Evolutionary conservation across 2,113 vertebrate genomes (phyloP), one percentile per base, ranked within the genome.

Genomic region (Eptatretus burgeri): DNA sequence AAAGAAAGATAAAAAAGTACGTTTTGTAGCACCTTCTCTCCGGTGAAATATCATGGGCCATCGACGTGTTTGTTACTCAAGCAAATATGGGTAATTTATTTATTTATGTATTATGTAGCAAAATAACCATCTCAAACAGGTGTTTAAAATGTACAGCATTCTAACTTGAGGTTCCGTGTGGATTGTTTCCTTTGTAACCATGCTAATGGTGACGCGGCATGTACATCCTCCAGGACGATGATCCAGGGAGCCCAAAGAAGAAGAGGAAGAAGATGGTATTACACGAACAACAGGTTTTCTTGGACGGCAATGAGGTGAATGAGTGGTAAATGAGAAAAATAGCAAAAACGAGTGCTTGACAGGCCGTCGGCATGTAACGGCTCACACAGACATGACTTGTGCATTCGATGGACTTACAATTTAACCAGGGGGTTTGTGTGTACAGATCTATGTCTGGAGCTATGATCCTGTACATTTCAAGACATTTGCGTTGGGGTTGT

Each of bases 391-490:
- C 27, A 41, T 41, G 27, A 41, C 27, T 3, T 41, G 27, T 41
- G 27, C 27, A 41, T 41, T 41, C 7, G 27, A 63, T 18, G 13
- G 12, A 14, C 52, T 7, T 5, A 20, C 14, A 14, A 65, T 13
- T 14, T 18, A 13, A 49, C 51, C 51, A 14, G 10, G 52, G 7
- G 51, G 50, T 16, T 50, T 65, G 49, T 62, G 12, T 56, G 51
- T 77, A 12, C 66, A 98, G 91, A 86, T 98, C 2, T 98, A 79
- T 13, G 84, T 95, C 65, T 98, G 91, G 91, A 87, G 95, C 74
- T 98, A 98, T 63, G 91, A 98, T 74, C 91, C 91, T 1, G 91
- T 98, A 68, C 91, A 84, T 71, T 89, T 95, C 70, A 95, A 95
- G 77, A 94, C 91, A 1, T 95, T 95, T 75, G 89, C 87, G 70